Evolutionary conservation across 2,113 vertebrate species (phyloP), one percentile per base, ranked within the genome.

Genomic region (Noctilio leporinus): DNA sequence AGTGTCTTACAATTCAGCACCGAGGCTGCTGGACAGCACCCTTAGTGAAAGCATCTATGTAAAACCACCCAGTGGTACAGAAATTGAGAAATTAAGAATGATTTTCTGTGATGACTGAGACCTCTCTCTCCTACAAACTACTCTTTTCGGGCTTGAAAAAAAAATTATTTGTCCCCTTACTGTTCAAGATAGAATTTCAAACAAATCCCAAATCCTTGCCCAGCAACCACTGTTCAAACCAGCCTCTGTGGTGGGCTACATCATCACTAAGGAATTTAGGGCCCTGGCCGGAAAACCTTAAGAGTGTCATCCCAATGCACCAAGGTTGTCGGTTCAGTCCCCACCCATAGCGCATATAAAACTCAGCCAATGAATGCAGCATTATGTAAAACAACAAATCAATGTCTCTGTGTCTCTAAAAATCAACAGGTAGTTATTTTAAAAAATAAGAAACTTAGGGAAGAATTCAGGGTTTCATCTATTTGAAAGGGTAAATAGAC

Each of bases 1-100:
- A 59, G 55, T 69, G 30, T 3, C 12, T 77, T 19, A 24, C 1
- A 84, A 16, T 94, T 97, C 90, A 97, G 95, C 89, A 95, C 62
- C 67, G 1, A 2, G 0, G 3, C 0, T 1, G 0, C 20, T 40
- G 77, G 86, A 95, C 78, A 96, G 90, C 64, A 87, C 43, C 76
- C 51, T 67, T 38, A 43, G 28, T 70, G 51, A 24, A 67, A 85
- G 17, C 2, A 24, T 7, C 82, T 40, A 3, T 1, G 6, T 3
- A 38, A 95, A 88, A 83, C 4, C 17, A 70, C 15, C 0, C 35
- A 40, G 67, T 0, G 7, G 20, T 76, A 40, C 38, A 45, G 38
- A 89, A 95, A 86, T 5, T 43, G 35, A 92, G 4, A 38, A 76
- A 94, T 3, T 38, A 45, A 43, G 43, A 69, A 40, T 51, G 15